Evolutionary conservation across 2,797 vertebrate species (phyloP).

Genomic region (Hirundo rustica): DNA sequence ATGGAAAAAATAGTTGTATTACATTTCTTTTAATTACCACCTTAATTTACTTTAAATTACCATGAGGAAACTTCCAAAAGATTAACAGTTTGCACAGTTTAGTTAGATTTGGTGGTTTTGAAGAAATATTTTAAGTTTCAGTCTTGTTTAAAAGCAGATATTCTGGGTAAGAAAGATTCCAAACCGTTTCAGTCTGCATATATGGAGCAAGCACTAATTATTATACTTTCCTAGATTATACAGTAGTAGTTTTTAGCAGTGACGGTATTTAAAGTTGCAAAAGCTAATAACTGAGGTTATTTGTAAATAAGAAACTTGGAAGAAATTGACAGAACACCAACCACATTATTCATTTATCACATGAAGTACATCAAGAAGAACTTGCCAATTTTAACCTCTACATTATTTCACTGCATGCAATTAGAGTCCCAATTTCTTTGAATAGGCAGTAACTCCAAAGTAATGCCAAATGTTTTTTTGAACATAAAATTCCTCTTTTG

Average conservation of each 20-base stretch:
- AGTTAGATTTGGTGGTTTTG: background rate
- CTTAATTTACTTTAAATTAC: background rate
- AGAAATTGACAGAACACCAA: background rate
- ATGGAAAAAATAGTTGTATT: background rate
- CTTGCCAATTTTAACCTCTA: background rate
- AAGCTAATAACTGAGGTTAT: background rate
- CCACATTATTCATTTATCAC: background rate
- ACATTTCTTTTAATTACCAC: background rate
- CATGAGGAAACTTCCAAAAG: background rate
- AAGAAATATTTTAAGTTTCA: background rate
- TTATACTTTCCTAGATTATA: background rate
- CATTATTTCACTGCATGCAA: background rate
- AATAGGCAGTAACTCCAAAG: background rate
- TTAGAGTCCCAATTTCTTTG: background rate
- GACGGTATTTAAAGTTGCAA: background rate
- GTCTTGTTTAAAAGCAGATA: constrained; percentile 67
- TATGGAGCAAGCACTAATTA: background rate
- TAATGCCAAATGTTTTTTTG: background rate
- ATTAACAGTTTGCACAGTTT: background rate
- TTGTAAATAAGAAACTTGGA: background rate
- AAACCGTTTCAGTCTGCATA: background rate
- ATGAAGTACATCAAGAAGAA: background rate
- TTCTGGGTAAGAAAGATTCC: background rate
- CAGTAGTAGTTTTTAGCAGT: background rate
- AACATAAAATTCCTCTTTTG: background rate